phyloP scores from a whole-genome alignment of 92 coral and sea anemone species.

The Porites divaricata region DNA sequence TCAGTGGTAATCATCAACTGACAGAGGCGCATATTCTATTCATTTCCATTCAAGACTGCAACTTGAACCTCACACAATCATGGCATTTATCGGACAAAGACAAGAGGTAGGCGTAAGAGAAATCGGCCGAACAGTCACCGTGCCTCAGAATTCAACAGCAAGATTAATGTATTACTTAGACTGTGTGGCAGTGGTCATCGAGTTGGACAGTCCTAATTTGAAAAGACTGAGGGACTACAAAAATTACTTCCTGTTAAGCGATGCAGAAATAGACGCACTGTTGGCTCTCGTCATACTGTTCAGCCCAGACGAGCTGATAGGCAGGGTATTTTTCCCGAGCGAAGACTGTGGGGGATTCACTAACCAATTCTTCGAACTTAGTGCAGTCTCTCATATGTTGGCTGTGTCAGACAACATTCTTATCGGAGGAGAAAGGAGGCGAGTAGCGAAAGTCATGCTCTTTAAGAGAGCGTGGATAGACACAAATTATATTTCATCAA shows the following conservation, averaged over 20 bases:
- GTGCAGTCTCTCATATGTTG: slow-evolving; percentile 39
- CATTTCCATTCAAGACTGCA: background rate
- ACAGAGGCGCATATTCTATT: background rate
- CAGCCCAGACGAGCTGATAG: slow-evolving; percentile 38
- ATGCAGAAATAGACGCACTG: slow-evolving; percentile 35
- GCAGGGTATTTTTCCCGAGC: slow-evolving; percentile 32
- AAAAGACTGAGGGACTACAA: slow-evolving; percentile 15
- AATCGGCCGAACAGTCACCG: background rate
- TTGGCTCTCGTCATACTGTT: slow-evolving; percentile 32
- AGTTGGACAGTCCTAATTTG: slow-evolving; percentile 20
- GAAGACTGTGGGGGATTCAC: slow-evolving; percentile 39
- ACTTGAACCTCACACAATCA: background rate
- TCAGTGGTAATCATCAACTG: no score
- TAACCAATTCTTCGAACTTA: slow-evolving; percentile 32
- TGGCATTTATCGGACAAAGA: slow-evolving; percentile 8
- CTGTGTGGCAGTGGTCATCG: background rate
- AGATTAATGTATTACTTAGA: slow-evolving; percentile 9
- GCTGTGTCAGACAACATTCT: slow-evolving; percentile 35
- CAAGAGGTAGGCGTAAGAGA: background rate
- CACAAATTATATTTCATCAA: slow-evolving; percentile 19
- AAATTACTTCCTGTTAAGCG: slow-evolving; percentile 23
- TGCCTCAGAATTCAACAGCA: background rate
- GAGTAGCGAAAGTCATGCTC: slow-evolving; percentile 43
- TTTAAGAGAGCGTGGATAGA: slow-evolving; percentile 30
- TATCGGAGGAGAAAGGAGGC: slow-evolving; percentile 46